Evolutionary conservation across 2,113 vertebrate species (phyloP).

Genomic region (Trematomus loennbergii): DNA sequence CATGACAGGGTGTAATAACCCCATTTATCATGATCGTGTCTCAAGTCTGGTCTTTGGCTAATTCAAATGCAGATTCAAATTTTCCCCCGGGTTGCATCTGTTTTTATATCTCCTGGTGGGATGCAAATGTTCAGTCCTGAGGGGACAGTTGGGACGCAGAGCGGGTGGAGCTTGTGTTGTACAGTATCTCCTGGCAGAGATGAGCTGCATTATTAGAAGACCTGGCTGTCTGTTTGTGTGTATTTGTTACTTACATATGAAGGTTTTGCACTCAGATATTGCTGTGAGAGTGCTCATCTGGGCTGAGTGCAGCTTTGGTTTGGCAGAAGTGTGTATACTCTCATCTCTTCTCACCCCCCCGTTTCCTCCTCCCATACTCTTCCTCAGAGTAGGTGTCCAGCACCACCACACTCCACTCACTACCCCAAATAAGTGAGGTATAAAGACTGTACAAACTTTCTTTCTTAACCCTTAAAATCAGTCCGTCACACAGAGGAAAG

Average conservation of each 20-base stretch:
- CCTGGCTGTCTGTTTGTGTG: slow-evolving; percentile 18
- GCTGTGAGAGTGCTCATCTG: slow-evolving; percentile 19
- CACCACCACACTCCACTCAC: slow-evolving; percentile 44
- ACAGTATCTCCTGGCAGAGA: slow-evolving; percentile 37
- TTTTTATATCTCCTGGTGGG: slow-evolving; percentile 74
- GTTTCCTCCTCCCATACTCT: slow-evolving; percentile 67
- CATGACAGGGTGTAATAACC: not conserved
- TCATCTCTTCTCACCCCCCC: slow-evolving; percentile 56
- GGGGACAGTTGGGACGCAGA: slow-evolving; percentile 54
- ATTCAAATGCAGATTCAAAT: slow-evolving; percentile 83
- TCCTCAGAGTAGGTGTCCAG: slow-evolving; percentile 67
- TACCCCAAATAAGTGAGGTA: slow-evolving; percentile 52
- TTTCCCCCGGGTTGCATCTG: slow-evolving; percentile 47
- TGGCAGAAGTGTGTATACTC: slow-evolving; percentile 38
- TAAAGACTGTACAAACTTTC: slow-evolving; percentile 26
- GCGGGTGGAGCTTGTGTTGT: slow-evolving; percentile 49
- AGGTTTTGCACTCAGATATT: slow-evolving; percentile 12
- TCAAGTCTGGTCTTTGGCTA: slow-evolving; percentile 64
- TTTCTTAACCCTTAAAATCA: slow-evolving; percentile 26
- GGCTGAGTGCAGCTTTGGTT: slow-evolving; percentile 56
- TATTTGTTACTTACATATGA: not conserved
- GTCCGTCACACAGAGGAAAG: slow-evolving; percentile 32
- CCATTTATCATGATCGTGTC: slow-evolving; percentile 48
- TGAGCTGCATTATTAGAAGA: slow-evolving; percentile 26
- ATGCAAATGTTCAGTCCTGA: slow-evolving; percentile 75